Evolutionary conservation across 2,888 invertebrate genomes (phyloP), one percentile per base, ranked within the genome.

Genomic region (Drosophila hamatofila): DNA sequence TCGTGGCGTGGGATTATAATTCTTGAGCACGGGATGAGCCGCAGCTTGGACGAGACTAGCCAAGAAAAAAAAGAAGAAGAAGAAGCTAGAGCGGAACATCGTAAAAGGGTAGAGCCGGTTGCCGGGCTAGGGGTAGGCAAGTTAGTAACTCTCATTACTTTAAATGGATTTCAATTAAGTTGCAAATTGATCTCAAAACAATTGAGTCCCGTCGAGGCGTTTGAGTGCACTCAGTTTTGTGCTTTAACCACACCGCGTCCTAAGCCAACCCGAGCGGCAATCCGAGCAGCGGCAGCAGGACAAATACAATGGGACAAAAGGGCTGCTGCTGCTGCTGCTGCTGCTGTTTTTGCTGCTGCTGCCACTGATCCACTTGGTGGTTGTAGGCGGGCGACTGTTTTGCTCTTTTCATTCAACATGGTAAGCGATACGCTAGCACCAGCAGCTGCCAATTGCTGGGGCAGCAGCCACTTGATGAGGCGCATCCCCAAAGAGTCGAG

Each of bases 161-260:
- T 90, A 83, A 91, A 91, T 84, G 90, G 91, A 91, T 91, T 91
- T 91, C 83, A 91, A 91, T 91, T 90, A 91, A 88, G 90, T 86
- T 84, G 80, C 90, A 91, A 91, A 91, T 91, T 90, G 90, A 89
- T 83, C 83, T 76, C 80, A 78, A 80, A 90, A 91, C 91, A 91
- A 91, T 81, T 81, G 89, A 74, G 59, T 75, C 85, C 79, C 69
- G 83, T 27, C 78, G 88, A 83, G 85, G 78, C 88, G 83, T 81
- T 75, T 86, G 84, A 86, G 88, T 84, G 83, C 75, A 68, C 68
- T 59, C 52, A 60, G 67, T 37, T 60, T 71, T 71, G 68, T 73
- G 81, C 79, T 83, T 84, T 81, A 75, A 54, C 76, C 62, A 46
- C 55, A 41, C 48, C 58, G 58, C 54, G 46, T 65, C 62, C 65